Base-by-base conservation (phyloP, 2,113 vertebrate genomes). In the Apistogramma diplotaenia region DNA sequence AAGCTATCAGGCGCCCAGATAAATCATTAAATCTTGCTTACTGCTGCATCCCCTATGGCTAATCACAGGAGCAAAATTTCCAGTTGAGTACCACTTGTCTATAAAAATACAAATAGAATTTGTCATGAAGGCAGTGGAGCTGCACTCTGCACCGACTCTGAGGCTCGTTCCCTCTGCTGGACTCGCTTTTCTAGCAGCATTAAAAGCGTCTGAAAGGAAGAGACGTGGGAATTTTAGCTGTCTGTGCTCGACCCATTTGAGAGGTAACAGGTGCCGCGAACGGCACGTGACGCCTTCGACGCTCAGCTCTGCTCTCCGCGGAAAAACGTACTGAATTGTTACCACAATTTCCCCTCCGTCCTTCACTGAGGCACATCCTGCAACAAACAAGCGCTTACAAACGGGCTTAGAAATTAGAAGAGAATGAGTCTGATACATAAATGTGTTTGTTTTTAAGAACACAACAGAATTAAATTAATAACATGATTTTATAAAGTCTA, bases 11-110 rank as follows among this genome's bases (percentile, higher is more conserved):
- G 70, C 9, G 58, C 77, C 54, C 43, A 75, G 87, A 93, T 89
- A 90, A 91, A 95, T 94, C 93, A 89, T 91, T 93, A 93, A 88
- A 91, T 87, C 79, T 82, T 84, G 87, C 91, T 89, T 85, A 91
- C 83, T 89, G 85, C 82, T 88, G 73, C 74, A 88, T 55, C 59
- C 87, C 91, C 89, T 75, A 29, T 81, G 87, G 91, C 91, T 90
- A 90, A 91, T 93, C 89, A 89, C 73, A 87, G 75, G 51, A 81
- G 80, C 85, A 85, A 62, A 85, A 84, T 93, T 92, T 91, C 77
- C 91, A 87, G 84, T 74, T 84, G 86, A 91, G 84, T 74, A 87
- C 84, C 82, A 78, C 91, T 93, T 90, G 85, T 92, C 93, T 91
- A 87, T 93, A 90, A 93, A 87, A 87, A 91, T 74, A 93, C 89